Evolutionary conservation across 2,888 invertebrate genomes (phyloP), one percentile per base, ranked within the genome.

Genomic region (Hirudinaria manillensis): DNA sequence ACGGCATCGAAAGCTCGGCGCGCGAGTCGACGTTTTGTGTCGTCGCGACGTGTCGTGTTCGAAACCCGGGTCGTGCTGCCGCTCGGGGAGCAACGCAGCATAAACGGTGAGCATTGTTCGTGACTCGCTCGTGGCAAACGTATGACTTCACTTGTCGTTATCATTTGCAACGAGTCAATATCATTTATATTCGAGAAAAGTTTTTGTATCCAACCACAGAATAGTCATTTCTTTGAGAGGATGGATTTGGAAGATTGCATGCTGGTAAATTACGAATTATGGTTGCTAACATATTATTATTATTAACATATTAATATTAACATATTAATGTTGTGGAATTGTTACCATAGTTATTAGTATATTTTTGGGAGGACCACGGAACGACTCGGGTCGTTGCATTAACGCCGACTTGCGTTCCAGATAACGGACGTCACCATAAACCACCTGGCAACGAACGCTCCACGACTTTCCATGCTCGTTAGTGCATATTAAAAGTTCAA

Each of bases 181-280:
- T n/a, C n/a, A 67, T 24, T 67, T 67, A 3, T 24, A 24, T 56
- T 3, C 56, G 27, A 4, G 4, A 4, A 4, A 56, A 56, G 3
- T 56, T 56, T 56, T 7, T 27, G 67, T 32, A 6, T 56, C 27
- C n/a, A 6, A 0, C 87, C 87, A 29, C 85, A 95, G 92, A 94
- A 91, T 84, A 98, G 98, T 87, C 91, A 93, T 83, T 89, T 92
- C 83, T 87, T 99, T 81, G 96, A 98, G 85, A 91, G 94, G 82
- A 94, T 99, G 94, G 99, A 99, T 86, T 87, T 99, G 79, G 99
- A 99, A 85, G 99, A 99, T 86, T 99, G 99, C 85, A 91, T 93
- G 78, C 89, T 94, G 79, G 86, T 85, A 81, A 79, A 81, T 45
- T 45, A 45, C 16, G 45, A 45, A 16, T 45, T 7, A 3, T 45